Evolutionary conservation across 1,140 invertebrate species (phyloP), one percentile per base, ranked within the genome.

Genomic region (Atta cephalotes): DNA sequence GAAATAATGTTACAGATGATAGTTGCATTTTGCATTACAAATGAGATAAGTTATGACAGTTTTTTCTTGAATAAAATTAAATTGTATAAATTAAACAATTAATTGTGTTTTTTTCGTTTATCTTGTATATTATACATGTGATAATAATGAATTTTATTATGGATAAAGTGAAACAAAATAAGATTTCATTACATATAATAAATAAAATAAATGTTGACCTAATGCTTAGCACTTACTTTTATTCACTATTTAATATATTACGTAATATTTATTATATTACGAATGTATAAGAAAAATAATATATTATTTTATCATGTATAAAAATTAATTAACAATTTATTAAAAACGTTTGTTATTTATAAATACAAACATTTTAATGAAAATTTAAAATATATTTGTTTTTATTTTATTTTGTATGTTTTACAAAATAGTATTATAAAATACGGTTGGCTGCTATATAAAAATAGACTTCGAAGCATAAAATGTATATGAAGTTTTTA

Each of bases 361-460:
- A 14, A 16, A 5, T 31, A 18, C 21, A 65, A 65, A 79, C 21
- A 79, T 21, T 65, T 79, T 18, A 28, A 31, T 31, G n/a, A 51
- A 65, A 79, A 28, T 65, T 21, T 31, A 14, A 6, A 49, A 63
- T n/a, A n/a, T 31, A 63, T 45, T 45, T 56, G 16, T n/a, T 18
- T 56, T 60, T 25, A 25, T 60, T 62, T 45, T 49, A 28, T 49
- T 4, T 31, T 14, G 16, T n/a, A 53, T 21, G 2, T 6, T 16
- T 35, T 79, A n/a, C 7, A 28, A 31, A 65, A 21, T 72, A 28
- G 18, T 31, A 71, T 58, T 76, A 35, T 35, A 60, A 76, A 76
- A 58, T 10, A 12, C 18, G 2, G 58, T 58, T 60, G 18, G n/a
- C 0, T 25, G 25, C 25, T 25, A 25, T 25, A 35, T 16, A 16